These are phyloP conservation scores for Emydocephalus ijimae DNA, from an alignment of 2,113 vertebrate genomes.

Conservation along the genomic window DNA sequence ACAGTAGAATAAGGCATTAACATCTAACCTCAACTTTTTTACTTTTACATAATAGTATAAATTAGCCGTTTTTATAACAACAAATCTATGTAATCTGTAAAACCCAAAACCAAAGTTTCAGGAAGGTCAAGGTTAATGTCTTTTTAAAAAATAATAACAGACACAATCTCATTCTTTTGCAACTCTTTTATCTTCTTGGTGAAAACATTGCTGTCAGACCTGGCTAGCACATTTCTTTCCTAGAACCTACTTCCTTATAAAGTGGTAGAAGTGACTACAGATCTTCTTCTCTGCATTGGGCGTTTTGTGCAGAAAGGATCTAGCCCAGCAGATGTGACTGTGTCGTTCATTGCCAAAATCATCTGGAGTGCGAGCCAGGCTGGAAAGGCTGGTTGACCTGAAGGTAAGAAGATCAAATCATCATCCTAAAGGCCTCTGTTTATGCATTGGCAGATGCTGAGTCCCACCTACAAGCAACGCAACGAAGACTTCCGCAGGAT, in stretches of 20 bases:
- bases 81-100: too few species aligned
- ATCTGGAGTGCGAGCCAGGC: background rate
- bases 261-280: background rate
- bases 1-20: too few species aligned
- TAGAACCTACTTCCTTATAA: background rate
- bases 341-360: background rate
- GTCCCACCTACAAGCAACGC: slow-evolving; percentile 88
- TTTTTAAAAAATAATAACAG: background rate
- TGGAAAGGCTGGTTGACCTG: background rate
- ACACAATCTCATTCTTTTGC: background rate
- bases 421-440: background rate
- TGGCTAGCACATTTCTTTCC: background rate
- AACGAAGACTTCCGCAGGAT: slow-evolving; percentile 90
- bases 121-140: background rate
- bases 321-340: background rate
- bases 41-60: too few species aligned
- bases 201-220: background rate
- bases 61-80: too few species aligned
- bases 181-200: background rate
- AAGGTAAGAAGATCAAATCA: background rate
- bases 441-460: slow-evolving; percentile 75
- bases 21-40: too few species aligned
- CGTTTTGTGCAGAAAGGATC: background rate
- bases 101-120: too few species aligned
- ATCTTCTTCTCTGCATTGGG: too few species aligned